A percentile compares a stretch with the other conserved stretches of the same genome.
Evolutionary conservation across 2,113 vertebrate species (phyloP).

Genomic region (Eptesicus fuscus): DNA sequence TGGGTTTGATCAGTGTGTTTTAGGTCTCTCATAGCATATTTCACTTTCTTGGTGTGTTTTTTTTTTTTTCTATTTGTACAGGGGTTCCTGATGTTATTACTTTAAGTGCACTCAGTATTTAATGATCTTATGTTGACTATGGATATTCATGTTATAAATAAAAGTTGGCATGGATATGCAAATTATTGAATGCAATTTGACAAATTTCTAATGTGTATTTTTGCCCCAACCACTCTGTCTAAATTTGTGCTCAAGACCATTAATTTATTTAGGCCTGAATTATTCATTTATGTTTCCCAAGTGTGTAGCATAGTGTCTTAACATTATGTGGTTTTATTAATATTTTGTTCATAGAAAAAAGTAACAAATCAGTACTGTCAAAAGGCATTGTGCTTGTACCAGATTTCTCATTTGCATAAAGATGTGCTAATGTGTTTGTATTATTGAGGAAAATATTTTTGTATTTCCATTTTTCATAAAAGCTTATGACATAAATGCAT

Average conservation of each 20-base stretch:
- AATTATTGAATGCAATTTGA: neutral
- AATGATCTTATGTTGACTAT: neutral
- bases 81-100: neutral
- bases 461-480: neutral
- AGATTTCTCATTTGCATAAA: neutral
- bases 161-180: neutral
- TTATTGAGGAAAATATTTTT: neutral
- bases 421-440: neutral
- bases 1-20: neutral
- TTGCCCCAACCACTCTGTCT: neutral
- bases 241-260: no score
- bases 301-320: neutral
- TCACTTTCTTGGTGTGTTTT: neutral
- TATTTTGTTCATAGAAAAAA: neutral
- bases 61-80: neutral
- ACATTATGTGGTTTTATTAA: neutral
- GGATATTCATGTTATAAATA: neutral
- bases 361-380: neutral
- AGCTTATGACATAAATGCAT: neutral
- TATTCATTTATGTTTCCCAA: neutral
- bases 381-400: neutral
- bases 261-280: neutral
- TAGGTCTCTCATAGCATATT: neutral
- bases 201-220: neutral
- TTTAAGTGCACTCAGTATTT: neutral